Conservation (phyloP, 2,113 vertebrate species). For the Cyrtonyx montezumae region DNA sequence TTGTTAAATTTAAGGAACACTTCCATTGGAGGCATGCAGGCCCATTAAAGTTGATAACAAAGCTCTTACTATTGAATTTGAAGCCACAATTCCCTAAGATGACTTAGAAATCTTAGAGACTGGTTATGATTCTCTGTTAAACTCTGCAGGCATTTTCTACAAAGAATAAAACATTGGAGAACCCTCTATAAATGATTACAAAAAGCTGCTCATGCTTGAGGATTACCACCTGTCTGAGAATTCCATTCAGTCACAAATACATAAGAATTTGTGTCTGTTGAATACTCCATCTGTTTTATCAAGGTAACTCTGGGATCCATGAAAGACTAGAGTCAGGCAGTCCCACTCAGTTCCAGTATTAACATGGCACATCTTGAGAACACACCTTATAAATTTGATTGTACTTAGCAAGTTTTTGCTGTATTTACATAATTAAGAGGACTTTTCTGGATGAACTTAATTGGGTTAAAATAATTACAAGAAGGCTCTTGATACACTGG, state of each 20-base stretch:
- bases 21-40: not conserved
- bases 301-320: not conserved
- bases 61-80: slow-evolving; percentile 15
- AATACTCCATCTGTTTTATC: not conserved
- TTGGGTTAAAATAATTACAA: not conserved
- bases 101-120: not conserved
- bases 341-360: not conserved
- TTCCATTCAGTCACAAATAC: not conserved
- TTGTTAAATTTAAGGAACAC: slow-evolving; percentile 40
- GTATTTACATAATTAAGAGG: not conserved
- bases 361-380: rapidly evolving
- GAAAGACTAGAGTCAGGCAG: not conserved
- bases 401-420: not conserved
- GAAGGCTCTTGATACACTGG: not conserved
- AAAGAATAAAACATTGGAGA: not conserved
- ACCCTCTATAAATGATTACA: not conserved
- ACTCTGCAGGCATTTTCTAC: not conserved
- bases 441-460: not conserved
- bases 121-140: not conserved
- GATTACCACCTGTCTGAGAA: not conserved
- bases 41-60: slow-evolving; percentile 39
- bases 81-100: slow-evolving; percentile 15
- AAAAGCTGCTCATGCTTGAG: not conserved
- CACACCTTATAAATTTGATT: not conserved
- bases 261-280: not conserved